These are phyloP conservation scores for Caretta caretta DNA, from an alignment of 2,113 vertebrate species.

Conservation along the genomic window DNA sequence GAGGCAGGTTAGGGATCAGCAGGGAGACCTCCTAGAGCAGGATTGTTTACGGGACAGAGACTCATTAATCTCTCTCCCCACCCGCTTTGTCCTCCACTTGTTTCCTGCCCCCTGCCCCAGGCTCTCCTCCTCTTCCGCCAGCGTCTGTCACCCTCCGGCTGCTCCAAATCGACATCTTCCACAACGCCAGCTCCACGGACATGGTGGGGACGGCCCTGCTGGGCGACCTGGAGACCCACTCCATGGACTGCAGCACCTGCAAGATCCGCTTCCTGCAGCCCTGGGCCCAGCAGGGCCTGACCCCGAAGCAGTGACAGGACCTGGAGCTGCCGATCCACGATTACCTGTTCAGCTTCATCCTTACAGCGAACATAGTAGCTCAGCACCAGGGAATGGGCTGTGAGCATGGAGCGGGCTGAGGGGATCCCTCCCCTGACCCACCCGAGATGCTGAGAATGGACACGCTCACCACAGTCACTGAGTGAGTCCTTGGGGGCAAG, in stretches of 20 bases:
- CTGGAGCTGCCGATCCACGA: neutral
- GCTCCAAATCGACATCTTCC: neutral
- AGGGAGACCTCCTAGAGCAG: too few species aligned
- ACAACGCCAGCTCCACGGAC: neutral
- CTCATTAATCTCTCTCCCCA: too few species aligned
- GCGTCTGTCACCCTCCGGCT: neutral
- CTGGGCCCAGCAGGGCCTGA: neutral
- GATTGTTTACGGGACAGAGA: too few species aligned
- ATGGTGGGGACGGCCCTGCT: neutral
- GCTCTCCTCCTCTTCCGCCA: neutral
- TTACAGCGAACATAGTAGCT: fast-evolving
- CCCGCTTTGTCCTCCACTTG: too few species aligned
- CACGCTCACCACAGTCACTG: too few species aligned
- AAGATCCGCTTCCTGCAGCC: neutral
- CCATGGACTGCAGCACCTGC: neutral
- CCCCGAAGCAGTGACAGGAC: neutral
- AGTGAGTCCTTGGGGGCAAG: neutral
- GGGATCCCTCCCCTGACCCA: too few species aligned
- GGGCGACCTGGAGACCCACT: neutral
- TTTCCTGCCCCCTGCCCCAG: neutral
- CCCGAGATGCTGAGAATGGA: neutral
- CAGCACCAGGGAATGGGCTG: neutral
- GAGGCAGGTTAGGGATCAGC: too few species aligned
- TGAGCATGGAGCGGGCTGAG: neutral
- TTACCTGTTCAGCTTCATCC: neutral